phyloP scores from a whole-genome alignment of 2,888 invertebrate genomes.

The Sphaerophoria rueppellii region DNA sequence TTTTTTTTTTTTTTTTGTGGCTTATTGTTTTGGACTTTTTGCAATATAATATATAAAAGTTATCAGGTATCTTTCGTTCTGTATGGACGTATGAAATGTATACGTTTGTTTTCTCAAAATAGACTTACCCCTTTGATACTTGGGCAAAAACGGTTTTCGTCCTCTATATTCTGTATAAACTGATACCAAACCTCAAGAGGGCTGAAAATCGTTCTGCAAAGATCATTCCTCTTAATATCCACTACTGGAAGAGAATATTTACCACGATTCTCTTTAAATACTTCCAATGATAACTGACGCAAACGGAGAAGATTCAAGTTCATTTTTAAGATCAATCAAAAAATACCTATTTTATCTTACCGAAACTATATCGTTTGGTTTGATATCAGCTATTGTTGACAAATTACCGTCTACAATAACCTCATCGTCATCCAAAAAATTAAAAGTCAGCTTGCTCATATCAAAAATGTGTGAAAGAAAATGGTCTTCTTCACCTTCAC shows the following conservation, averaged over 20 bases:
- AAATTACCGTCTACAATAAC: not conserved
- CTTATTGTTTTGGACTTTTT: no score
- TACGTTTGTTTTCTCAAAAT: no score
- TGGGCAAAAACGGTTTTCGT: not conserved
- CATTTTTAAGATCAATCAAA: not conserved
- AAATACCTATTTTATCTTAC: not conserved
- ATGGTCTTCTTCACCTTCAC: slow-evolving; percentile 6
- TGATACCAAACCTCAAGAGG: not conserved
- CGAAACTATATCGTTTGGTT: not conserved
- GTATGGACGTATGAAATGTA: no score
- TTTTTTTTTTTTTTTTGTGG: no score
- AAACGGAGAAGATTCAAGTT: no score
- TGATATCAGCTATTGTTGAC: not conserved
- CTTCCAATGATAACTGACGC: not conserved
- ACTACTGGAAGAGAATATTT: not conserved
- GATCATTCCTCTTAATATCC: not conserved
- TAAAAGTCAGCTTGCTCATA: not conserved
- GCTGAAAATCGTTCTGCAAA: not conserved
- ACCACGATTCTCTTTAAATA: not conserved
- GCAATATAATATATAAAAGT: no score
- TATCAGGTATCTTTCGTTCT: no score
- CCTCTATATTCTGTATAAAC: not conserved
- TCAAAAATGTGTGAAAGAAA: not conserved
- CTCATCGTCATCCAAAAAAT: slow-evolving; percentile 1
- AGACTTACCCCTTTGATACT: not conserved